A percentile compares a stretch with the other conserved stretches of the same genome.
phyloP scores from a whole-genome alignment of 2,113 vertebrate genomes.

The Butastur rufipennis region DNA sequence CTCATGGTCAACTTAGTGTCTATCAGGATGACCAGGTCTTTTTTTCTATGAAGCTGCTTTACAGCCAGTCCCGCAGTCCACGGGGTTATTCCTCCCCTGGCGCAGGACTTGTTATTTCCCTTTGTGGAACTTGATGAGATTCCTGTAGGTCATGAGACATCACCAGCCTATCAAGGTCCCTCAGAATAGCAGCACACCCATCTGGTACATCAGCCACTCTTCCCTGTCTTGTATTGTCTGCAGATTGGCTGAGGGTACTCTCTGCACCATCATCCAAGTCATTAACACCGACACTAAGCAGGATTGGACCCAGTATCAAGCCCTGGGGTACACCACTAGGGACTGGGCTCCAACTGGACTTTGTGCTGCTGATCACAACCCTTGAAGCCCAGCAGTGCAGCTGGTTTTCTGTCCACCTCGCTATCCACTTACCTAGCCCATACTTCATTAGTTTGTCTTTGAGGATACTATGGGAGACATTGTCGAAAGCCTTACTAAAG shows the following conservation, averaged over 20 bases:
- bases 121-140: not conserved
- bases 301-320: accelerated
- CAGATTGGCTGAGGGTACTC: not conserved
- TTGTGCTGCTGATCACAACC: not conserved
- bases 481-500: not conserved
- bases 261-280: not conserved
- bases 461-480: not conserved
- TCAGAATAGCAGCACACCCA: not conserved
- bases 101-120: not conserved
- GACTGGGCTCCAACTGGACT: not conserved
- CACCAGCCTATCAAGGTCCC: accelerated
- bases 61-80: not conserved
- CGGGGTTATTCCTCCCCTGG: not conserved
- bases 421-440: not conserved
- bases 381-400: not conserved
- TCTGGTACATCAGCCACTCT: not conserved
- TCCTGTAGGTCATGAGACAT: not conserved
- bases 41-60: not conserved
- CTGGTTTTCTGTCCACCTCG: accelerated
- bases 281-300: not conserved
- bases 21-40: not conserved
- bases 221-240: not conserved
- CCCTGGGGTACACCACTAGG: not conserved
- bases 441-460: not conserved
- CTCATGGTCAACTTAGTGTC: accelerated